Evolutionary conservation across 2,113 vertebrate genomes (phyloP).

Genomic region (Neofelis nebulosa): DNA sequence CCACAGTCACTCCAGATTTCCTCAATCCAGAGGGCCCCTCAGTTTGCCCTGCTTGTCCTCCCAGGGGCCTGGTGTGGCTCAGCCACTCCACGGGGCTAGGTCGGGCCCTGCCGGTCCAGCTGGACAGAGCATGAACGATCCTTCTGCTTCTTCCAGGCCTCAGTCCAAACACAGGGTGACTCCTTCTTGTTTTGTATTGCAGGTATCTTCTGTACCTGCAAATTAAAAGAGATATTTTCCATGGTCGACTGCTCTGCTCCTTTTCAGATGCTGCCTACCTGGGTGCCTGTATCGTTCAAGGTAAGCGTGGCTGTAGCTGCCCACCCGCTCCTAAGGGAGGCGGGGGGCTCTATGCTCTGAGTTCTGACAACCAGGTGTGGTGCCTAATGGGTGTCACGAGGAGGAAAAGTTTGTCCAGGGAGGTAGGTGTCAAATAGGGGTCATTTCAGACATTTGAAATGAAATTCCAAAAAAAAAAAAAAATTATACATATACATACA

Average conservation of each 20-base stretch:
- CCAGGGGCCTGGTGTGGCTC: rapidly evolving
- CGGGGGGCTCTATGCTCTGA: background rate
- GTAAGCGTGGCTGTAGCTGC: conserved; percentile 82
- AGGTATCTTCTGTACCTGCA: conserved; percentile 98
- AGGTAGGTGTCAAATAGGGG: background rate
- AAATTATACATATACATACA: too few species aligned
- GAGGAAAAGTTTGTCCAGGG: background rate
- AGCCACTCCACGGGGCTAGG: background rate
- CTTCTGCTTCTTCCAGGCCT: rapidly evolving
- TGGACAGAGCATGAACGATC: background rate
- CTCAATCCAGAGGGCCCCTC: background rate
- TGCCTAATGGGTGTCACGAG: background rate
- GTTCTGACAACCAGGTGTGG: background rate
- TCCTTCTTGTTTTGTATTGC: conserved; percentile 70
- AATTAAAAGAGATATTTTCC: conserved; percentile 98
- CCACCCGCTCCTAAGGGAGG: background rate
- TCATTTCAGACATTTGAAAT: background rate
- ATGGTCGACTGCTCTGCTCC: conserved; percentile 96
- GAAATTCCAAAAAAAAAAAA: background rate
- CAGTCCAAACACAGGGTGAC: background rate
- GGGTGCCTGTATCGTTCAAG: conserved; percentile 97
- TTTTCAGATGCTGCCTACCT: conserved; percentile 96
- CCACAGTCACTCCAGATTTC: background rate
- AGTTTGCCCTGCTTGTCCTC: background rate
- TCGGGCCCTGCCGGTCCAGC: rapidly evolving